Base-by-base conservation (phyloP, 2,888 invertebrate genomes). In the Eurytoma adleriae region DNA sequence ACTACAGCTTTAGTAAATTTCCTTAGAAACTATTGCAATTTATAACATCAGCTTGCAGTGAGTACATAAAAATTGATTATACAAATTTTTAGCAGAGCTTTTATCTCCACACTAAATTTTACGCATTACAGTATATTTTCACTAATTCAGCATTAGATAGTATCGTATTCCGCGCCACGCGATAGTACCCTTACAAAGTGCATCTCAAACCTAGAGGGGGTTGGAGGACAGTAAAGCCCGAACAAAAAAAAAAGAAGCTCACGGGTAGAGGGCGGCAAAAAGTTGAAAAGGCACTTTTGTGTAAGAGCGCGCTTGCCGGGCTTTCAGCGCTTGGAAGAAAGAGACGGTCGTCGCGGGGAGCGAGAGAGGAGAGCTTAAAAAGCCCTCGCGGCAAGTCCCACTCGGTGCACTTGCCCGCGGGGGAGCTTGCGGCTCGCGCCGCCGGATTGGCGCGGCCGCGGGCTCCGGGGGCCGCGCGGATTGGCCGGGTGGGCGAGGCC, bases 341-440 rank as follows among this genome's bases (percentile, higher is more conserved):
- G 27, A 54, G 18, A 18, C 13, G 54, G 13, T 16, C 27, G 52
- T 30, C 61, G 62, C n/a, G 56, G 52, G 4, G 50, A 59, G 48
- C n/a, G 52, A 57, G 64, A 52, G 68, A 24, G n/a, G 18, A 40
- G 52, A 70, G 74, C 72, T 77, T 80, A 73, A 79, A 30, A 80
- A 88, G 90, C 57, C 86, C 89, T 56, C 89, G 89, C 83, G 90
- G 91, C 27, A 91, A 91, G 1, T 90, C 85, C 85, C 83, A 81
- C 83, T 78, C 83, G 54, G 91, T 80, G 77, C 80, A 83, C 84
- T 77, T 79, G 74, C 50, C 40, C 16, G 69, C 80, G n/a, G 73
- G 68, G 48, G 81, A 82, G 84, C 82, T 81, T 78, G 78, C 75
- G 62, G 77, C 73, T 83, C 78, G 76, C 81, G 70, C 78, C 16